Base-by-base conservation (phyloP, 2,797 vertebrate species). In the Clamator glandarius region DNA sequence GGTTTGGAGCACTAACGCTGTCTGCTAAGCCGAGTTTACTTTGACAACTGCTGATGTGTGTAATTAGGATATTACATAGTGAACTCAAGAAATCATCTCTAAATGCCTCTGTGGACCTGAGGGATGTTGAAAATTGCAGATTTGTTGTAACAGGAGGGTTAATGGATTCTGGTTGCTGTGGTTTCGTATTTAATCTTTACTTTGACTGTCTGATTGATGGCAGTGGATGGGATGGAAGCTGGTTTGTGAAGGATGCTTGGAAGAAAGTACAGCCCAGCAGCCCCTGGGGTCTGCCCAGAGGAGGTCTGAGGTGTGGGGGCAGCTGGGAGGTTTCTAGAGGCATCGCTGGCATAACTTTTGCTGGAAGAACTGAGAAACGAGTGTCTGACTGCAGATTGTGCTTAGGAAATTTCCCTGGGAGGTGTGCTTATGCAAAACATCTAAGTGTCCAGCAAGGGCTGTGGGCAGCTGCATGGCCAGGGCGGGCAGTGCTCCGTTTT, bases 51-150 rank as follows among this genome's bases (percentile, higher is more conserved):
- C 94, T 69, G 44, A 4, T 91, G 28, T 21, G 44, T 77, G 52
- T 64, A 92, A 90, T 93, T 78, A 84, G 89, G 58, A 70, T 83
- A 57, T 73, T 76, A 73, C 77, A 42, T 1, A 33, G 74, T 41
- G 81, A 90, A 89, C 74, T 69, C 89, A 61, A 81, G 83, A 93
- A 91, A 96, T 91, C 51, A 44, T 92, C 59, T 92, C 83, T 62
- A 61, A 95, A 78, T 36, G 83, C 80, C 51, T 52, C 29, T 2
- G 1, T 16, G 80, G 62, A 75, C 48, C 87, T 61, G 62, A 81
- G 74, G 62, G 77, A 77, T 42, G 73, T 12, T 74, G 87, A 25
- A 84, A 94, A 84, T 69, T 61, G 67, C 52, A 63, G 73, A 77
- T 95, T 81, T 87, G 81, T 57, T 84, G 70, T 52, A 50, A 63